A percentile compares a stretch with the other conserved stretches of the same genome.
Evolutionary conservation across 2,113 vertebrate species (phyloP).

Genomic region (Thymallus thymallus): DNA sequence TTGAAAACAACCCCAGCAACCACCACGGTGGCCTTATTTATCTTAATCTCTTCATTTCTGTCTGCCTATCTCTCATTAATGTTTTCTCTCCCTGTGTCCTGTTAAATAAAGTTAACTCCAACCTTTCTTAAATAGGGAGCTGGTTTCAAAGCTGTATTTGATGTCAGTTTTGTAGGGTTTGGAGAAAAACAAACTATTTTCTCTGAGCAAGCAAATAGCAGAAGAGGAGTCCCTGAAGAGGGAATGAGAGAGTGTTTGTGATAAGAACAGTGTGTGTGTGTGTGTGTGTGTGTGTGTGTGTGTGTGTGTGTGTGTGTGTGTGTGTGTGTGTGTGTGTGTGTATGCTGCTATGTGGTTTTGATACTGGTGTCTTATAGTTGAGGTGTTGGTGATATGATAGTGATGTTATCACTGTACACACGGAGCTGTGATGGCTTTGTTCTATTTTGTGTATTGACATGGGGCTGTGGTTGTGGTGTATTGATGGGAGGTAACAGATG

Average conservation of each 20-base stretch:
- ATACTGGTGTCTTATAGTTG: too few species aligned
- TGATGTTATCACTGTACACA: too few species aligned
- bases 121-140: background rate
- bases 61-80: background rate
- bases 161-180: background rate
- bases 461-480: background rate
- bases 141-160: conserved; percentile 1
- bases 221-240: background rate
- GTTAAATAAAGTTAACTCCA: background rate
- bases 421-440: too few species aligned
- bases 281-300: background rate
- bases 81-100: background rate
- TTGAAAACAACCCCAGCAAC: background rate
- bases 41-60: background rate
- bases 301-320: background rate
- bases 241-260: background rate
- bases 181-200: background rate
- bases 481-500: background rate
- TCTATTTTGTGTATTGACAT: background rate
- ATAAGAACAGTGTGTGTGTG: background rate
- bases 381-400: too few species aligned
- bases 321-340: too few species aligned
- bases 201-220: background rate
- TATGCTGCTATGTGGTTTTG: too few species aligned
- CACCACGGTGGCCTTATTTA: background rate